Percentiles rank a stretch among this genome's conserved stretches.
These are phyloP conservation scores for Ispidina picta DNA, from an alignment of 2,797 vertebrate species.

Conservation along the genomic window DNA sequence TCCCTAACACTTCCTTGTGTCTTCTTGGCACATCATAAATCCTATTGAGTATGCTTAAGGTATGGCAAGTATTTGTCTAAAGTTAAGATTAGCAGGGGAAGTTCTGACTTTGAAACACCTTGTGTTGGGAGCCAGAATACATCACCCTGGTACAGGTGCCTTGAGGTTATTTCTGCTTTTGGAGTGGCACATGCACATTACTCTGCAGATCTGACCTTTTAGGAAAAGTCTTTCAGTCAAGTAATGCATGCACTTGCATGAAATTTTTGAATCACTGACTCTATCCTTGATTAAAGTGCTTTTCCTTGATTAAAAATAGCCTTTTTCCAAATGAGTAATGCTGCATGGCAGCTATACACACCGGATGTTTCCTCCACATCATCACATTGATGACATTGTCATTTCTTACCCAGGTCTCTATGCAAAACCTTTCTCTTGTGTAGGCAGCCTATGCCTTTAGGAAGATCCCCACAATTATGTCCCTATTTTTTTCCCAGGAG, in stretches of 20 bases:
- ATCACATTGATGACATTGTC: conserved; percentile 2
- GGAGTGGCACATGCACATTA: background rate
- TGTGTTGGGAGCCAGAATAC: background rate
- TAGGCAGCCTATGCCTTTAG: background rate
- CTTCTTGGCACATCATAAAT: background rate
- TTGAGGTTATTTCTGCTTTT: conserved; percentile 21
- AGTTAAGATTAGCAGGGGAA: conserved; percentile 53
- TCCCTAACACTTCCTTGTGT: background rate
- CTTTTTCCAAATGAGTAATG: conserved; percentile 36
- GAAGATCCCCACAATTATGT: background rate
- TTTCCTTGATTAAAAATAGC: conserved; percentile 64
- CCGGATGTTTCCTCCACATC: background rate
- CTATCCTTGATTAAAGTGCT: conserved; percentile 64
- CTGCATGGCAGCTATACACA: background rate
- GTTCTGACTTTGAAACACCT: conserved; percentile 44
- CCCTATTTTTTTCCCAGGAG: background rate
- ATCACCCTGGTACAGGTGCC: background rate
- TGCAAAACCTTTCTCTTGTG: background rate
- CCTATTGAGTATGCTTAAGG: background rate
- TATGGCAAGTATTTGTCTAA: conserved; percentile 29
- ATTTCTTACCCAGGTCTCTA: background rate
- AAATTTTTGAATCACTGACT: conserved; percentile 60
- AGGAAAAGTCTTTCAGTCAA: conserved; percentile 52
- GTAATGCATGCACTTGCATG: conserved; percentile 43
- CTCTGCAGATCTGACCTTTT: conserved; percentile 37